Conservation (phyloP, 2,888 invertebrate genomes). For the Acanthacorydalis orientalis region DNA sequence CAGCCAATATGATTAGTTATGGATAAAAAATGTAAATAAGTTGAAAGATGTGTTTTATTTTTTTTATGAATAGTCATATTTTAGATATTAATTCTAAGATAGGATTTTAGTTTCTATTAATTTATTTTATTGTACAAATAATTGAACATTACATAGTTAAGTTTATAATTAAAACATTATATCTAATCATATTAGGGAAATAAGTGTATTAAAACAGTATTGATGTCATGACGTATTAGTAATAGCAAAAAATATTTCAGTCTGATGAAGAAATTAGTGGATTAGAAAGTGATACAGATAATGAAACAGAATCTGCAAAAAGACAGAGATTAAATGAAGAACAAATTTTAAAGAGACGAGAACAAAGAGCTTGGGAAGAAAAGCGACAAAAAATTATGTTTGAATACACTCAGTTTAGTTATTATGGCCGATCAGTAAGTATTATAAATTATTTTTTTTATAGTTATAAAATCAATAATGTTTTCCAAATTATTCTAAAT, state of each 20-base stretch:
- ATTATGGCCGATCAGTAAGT: conserved; percentile 61
- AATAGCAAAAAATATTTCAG: conserved; percentile 12
- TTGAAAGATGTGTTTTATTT: no score
- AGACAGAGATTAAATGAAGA: conserved; percentile 40
- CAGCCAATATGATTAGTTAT: no score
- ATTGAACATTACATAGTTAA: no score
- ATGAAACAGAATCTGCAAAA: conserved; percentile 34
- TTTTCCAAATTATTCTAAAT: not conserved
- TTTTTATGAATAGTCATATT: no score
- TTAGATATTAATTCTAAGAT: no score
- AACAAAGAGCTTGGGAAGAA: conserved; percentile 67
- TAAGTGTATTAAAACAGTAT: conserved; percentile 13
- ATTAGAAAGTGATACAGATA: conserved; percentile 21
- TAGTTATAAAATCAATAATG: not conserved
- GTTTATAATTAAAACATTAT: not conserved
- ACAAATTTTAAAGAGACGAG: conserved; percentile 42
- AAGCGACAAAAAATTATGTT: conserved; percentile 68
- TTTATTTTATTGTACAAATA: no score
- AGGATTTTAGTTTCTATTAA: no score
- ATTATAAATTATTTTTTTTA: no score
- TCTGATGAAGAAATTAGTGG: conserved; percentile 25
- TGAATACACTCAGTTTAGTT: conserved; percentile 82
- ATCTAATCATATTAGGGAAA: not conserved
- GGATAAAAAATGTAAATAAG: no score
- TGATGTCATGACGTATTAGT: conserved; percentile 11